Conservation (phyloP, 30 jellyfish, hydroid and myxozoan species). For the Haliclystus octoradiatus region DNA sequence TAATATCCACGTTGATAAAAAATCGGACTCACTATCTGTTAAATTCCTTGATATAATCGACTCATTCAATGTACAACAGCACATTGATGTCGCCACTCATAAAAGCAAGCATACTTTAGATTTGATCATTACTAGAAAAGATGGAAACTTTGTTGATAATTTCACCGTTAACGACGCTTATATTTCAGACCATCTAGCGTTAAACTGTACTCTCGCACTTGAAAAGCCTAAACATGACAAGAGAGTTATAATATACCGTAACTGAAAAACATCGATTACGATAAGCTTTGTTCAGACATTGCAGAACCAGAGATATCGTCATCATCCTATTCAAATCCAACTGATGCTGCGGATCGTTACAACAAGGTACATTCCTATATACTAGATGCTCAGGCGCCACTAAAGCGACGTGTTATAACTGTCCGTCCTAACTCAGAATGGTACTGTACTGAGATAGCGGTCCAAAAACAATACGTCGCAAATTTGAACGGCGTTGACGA, state of each 20-base stretch:
- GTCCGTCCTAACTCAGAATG: neutral
- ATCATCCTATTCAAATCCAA: conserved; percentile 1
- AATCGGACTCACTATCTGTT: no score
- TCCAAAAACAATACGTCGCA: conserved; percentile 5
- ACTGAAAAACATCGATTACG: conserved; percentile 21
- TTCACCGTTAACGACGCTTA: conserved; percentile 18
- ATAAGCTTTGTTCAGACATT: conserved; percentile 4
- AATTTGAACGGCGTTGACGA: conserved; percentile 41
- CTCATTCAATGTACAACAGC: conserved; percentile 16
- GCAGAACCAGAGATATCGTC: conserved; percentile 4
- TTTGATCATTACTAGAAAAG: conserved; percentile 8
- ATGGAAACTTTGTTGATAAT: conserved; percentile 7
- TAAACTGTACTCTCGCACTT: conserved; percentile 23
- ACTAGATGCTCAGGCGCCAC: conserved; percentile 15
- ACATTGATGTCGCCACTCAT: conserved; percentile 20
- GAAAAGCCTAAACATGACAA: conserved; percentile 28
- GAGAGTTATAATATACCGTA: conserved; percentile 8
- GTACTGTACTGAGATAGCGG: conserved; percentile 5
- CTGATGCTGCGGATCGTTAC: conserved; percentile 16
- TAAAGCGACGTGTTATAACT: neutral
- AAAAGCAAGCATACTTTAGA: conserved; percentile 24
- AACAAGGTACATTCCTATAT: conserved; percentile 2
- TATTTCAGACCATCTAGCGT: conserved; percentile 13
- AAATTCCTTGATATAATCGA: conserved; percentile 9
- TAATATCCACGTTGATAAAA: no score